Base-by-base conservation (phyloP, 2,797 vertebrate species). In the Crenuchus spilurus region DNA sequence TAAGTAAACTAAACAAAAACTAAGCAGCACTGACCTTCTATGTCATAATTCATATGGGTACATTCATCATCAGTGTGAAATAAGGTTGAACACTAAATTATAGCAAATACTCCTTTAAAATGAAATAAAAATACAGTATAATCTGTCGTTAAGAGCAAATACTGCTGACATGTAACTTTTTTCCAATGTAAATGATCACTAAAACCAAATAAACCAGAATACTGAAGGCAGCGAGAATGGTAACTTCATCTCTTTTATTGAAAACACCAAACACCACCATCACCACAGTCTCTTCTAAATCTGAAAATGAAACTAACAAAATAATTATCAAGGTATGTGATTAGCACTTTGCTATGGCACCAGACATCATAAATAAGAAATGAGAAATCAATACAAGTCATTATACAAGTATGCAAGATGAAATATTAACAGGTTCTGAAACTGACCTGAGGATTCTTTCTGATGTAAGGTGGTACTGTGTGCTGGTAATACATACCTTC, bases 401-500 rank as follows among this genome's bases (percentile, higher is more conserved):
- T 91, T 87, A 88, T 72, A 87, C 82, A 84, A 82, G 85, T 48
- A 80, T 69, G 74, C 82, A 85, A 77, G 83, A 92, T 92, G 84
- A 92, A 92, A 92, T 92, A 92, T 92, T 91, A 90, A 92, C 87
- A 87, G 88, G 84, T 86, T 77, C 82, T 86, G 82, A 91, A 91
- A 91, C 82, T 82, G 88, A 92, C 86, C 87, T 85, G 84, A 82
- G 81, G 80, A 87, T 83, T 84, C 84, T 74, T 79, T 51, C 80
- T 82, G 84, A 16, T 67, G 42, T 83, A 66, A 64, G 70, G 78
- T 84, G 80, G 84, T 81, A 75, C 26, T 82, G 82, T 58, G 84
- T 84, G 82, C 82, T 82, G 81, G 87, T 88, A 88, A 90, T 88
- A 84, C 87, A 90, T 85, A 88, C 87, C 83, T 86, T 83, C 70